A percentile compares a stretch with the other conserved stretches of the same genome.
These are phyloP conservation scores for Agrilus planipennis DNA, from an alignment of 1,140 invertebrate species.

Conservation along the genomic window DNA sequence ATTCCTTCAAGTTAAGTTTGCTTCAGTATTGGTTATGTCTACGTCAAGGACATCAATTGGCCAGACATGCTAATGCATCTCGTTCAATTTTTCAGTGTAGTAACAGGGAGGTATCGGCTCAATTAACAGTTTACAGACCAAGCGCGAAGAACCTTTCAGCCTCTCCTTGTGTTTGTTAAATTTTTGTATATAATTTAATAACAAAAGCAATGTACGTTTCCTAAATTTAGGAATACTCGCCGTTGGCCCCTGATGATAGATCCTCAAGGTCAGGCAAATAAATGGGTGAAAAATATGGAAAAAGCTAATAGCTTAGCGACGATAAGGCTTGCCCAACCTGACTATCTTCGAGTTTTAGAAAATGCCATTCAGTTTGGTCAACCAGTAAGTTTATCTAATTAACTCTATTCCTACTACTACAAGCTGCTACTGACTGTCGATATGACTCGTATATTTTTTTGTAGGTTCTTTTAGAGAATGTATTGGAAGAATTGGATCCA, in stretches of 20 bases:
- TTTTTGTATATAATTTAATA: constrained; percentile 1
- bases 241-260: constrained; percentile 91
- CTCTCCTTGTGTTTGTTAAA: too few species aligned
- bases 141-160: too few species aligned
- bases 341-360: constrained; percentile 78
- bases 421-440: background rate
- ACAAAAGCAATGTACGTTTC: constrained; percentile 3
- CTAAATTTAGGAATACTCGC: constrained; percentile 53
- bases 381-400: constrained; percentile 45
- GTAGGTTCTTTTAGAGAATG: constrained; percentile 73
- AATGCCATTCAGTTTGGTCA: constrained; percentile 89
- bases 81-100: too few species aligned
- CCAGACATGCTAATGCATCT: too few species aligned
- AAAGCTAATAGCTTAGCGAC: constrained; percentile 74
- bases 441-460: constrained; percentile 25
- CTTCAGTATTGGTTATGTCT: too few species aligned
- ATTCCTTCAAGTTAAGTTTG: too few species aligned
- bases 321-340: constrained; percentile 66
- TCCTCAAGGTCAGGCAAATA: constrained; percentile 87
- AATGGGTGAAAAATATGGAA: constrained; percentile 92
- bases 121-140: too few species aligned
- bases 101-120: too few species aligned
- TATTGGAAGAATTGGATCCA: constrained; percentile 82
- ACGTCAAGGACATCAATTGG: too few species aligned
- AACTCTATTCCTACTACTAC: background rate